A percentile compares a stretch with the other conserved stretches of the same genome.
Conservation (phyloP, 2,888 invertebrate species). For the Notodonta ziczac region DNA sequence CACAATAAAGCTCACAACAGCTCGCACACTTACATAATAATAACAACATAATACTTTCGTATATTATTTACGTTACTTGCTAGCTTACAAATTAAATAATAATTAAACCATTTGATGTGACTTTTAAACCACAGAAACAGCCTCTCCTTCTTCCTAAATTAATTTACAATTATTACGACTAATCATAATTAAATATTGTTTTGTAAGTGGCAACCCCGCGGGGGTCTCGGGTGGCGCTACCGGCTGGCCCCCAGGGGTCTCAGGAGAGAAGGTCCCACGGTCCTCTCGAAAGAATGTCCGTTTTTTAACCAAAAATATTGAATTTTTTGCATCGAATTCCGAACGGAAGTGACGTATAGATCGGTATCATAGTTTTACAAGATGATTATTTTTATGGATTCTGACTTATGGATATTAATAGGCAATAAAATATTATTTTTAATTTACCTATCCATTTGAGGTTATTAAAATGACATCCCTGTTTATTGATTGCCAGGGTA, state of each 20-base stretch:
- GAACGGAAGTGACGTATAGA: constrained; percentile 52
- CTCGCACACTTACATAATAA: too few relatives aligned
- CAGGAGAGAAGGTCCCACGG: constrained; percentile 41
- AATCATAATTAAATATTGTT: constrained; percentile 53
- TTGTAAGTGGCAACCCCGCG: constrained; percentile 56
- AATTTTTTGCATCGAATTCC: constrained; percentile 42
- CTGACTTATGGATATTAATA: not conserved
- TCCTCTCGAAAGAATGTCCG: constrained; percentile 49
- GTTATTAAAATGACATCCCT: too few relatives aligned
- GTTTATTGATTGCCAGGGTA: too few relatives aligned
- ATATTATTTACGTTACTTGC: too few relatives aligned
- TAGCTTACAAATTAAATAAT: not conserved
- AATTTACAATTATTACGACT: constrained; percentile 52
- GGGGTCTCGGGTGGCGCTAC: constrained; percentile 58
- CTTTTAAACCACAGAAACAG: constrained; percentile 6
- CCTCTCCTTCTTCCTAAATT: constrained; percentile 33
- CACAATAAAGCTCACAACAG: too few relatives aligned
- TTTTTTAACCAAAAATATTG: constrained; percentile 30
- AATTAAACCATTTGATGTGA: constrained; percentile 7
- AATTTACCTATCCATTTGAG: too few relatives aligned
- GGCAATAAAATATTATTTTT: too few relatives aligned
- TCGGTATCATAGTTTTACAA: constrained; percentile 37
- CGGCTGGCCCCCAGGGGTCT: constrained; percentile 42
- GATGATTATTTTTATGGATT: not conserved
- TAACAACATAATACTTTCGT: too few relatives aligned